Evolutionary conservation across 2,888 invertebrate species (phyloP), one percentile per base, ranked within the genome.

Genomic region (Scaptomyza reducta): DNA sequence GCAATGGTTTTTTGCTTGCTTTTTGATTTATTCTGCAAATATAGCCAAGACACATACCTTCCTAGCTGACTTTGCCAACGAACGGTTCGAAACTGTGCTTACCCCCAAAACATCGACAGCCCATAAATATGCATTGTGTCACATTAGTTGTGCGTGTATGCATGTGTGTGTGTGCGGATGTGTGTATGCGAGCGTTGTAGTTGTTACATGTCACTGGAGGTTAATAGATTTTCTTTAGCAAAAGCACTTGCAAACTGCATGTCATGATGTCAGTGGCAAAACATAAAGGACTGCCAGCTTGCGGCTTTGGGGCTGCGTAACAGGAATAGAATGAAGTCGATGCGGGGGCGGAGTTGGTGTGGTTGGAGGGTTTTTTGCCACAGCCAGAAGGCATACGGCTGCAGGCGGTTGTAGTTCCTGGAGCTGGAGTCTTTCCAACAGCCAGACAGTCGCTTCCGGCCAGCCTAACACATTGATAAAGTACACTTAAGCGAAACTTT

Each of bases 71-170:
- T n/a, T n/a, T 22, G 22, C 22, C 22, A 22, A 22, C 45, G 27
- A 22, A 25, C 35, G 45, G 40, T 53, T 25, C 25, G 29, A 16
- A 40, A 49, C 50, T 50, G 59, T 45, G 67, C 46, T 50, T 33
- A 31, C 11, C 22, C 33, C 22, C 27, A 47, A 38, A 9, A 59
- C 51, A 73, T 73, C 78, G 64, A 78, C 85, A 80, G 74, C 69
- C 64, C 79, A 88, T 87, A 87, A 89, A 89, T 88, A 87, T 89
- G 89, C 89, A 88, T 80, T 87, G 82, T 87, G 86, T 85, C 82
- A 85, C 84, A 88, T 84, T 84, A 86, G 70, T 25, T 65, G 64
- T 53, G 65, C 29, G 22, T 22, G 22, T 22, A 3, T 22, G 22
- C 64, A 62, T 51, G 35, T 49, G 55, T 6, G 25, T 47, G 53